phyloP scores from a whole-genome alignment of 2,888 invertebrate genomes.

The Tachystola acroxantha region DNA sequence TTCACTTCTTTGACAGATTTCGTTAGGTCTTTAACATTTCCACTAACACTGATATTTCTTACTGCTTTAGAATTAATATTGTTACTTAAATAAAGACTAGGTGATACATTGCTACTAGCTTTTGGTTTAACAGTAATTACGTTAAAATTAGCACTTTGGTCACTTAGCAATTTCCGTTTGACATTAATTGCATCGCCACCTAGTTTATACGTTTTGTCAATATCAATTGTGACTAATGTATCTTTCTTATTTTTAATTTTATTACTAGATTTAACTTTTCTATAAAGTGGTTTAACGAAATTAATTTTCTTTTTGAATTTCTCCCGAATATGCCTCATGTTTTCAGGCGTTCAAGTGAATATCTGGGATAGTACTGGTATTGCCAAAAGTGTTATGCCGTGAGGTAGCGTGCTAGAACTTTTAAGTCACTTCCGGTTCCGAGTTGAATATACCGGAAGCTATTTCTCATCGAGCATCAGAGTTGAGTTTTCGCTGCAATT shows the following conservation, averaged over 20 bases:
- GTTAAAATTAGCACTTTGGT: conserved; percentile 18
- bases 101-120: no score
- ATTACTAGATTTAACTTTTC: conserved; percentile 33
- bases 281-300: conserved; percentile 60
- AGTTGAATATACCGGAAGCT: conserved; percentile 32
- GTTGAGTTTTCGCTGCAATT: conserved; percentile 10
- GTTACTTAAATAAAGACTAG: conserved; percentile 3
- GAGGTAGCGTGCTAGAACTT: conserved; percentile 36
- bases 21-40: not conserved
- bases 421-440: conserved; percentile 31
- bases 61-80: no score
- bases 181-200: conserved; percentile 44
- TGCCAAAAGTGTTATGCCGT: conserved; percentile 23
- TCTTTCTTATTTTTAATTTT: conserved; percentile 29
- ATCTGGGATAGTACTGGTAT: conserved; percentile 26
- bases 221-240: conserved; percentile 25
- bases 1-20: not conserved
- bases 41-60: not conserved
- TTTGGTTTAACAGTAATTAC: conserved; percentile 18
- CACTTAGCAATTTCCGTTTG: conserved; percentile 31
- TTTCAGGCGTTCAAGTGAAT: conserved; percentile 16
- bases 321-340: conserved; percentile 29
- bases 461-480: conserved; percentile 34
- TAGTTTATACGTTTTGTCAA: conserved; percentile 45
- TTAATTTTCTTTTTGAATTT: conserved; percentile 46